Evolutionary conservation across 2,113 vertebrate genomes (phyloP), one percentile per base, ranked within the genome.

Genomic region (Neomonachus schauinslandi): DNA sequence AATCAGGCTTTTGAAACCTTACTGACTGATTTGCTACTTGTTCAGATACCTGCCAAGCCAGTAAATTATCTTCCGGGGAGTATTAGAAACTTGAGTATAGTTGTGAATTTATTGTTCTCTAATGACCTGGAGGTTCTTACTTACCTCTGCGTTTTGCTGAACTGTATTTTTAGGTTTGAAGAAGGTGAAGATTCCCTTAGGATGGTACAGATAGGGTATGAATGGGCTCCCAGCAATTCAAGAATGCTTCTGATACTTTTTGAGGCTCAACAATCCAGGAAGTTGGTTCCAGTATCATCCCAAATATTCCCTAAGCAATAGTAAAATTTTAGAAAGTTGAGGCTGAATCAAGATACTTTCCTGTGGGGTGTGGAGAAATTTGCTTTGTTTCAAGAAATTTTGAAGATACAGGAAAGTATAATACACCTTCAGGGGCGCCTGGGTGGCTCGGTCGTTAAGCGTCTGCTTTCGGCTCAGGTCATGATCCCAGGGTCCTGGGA

Each of bases 371-470:
- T 91, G 26, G 72, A 16, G 7, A n/a, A 79, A 51, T 72, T 93
- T 93, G 18, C 51, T 93, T 91, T 89, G 28, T 87, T 93, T 82
- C 51, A 63, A 91, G 24, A 85, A 89, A 91, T 59, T 93, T 86
- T 93, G 77, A 96, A 94, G 76, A 84, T 88, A 63, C 1, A 24
- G 36, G 22, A 92, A 65, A 88, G 39, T 69, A 15, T 10, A 90
- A 57, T 65, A 82, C 67, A 81, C n/a, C 42, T 82, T 86, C 49
- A 61, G 46, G 7, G 46, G 46, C 7, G 46, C 46, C 46, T 46
- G 46, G 7, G 7, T 46, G 46, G 46, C 46, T 46, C 7, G 46
- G 46, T 46, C 46, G 46, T 46, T 46, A 46, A 46, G 46, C 46
- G 8, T 46, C 46, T 9, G 46, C 46, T 7, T 46, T 46, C 46